A percentile compares a stretch with the other conserved stretches of the same genome.
Evolutionary conservation across 2,797 vertebrate genomes (phyloP).

Genomic region (Monodelphis domestica): DNA sequence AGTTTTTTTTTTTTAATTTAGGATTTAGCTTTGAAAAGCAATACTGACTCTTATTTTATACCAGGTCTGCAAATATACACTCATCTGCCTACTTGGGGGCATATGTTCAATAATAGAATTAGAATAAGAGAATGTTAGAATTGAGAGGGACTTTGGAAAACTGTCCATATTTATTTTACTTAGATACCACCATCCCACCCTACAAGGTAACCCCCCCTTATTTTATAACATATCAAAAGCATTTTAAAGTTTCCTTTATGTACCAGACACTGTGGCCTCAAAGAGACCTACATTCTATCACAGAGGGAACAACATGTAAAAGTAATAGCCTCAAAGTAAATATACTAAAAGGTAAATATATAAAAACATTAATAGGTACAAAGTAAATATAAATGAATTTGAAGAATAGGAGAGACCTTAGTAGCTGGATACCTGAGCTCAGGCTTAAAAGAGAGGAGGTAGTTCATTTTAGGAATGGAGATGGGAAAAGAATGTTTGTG

Average conservation of each 20-base stretch:
- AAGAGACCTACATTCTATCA: not conserved
- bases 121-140: slow-evolving; percentile 2
- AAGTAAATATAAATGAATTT: not conserved
- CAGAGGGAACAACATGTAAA: not conserved
- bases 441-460: not conserved
- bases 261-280: not conserved
- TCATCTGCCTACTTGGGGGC: not conserved
- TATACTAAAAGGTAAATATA: not conserved
- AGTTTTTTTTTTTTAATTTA: slow-evolving; percentile 40
- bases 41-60: slow-evolving; percentile 38
- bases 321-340: not conserved
- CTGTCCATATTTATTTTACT: not conserved
- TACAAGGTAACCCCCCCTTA: not conserved
- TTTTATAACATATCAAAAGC: not conserved
- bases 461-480: not conserved
- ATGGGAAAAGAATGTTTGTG: not conserved
- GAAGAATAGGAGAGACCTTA: not conserved
- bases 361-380: no score
- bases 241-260: not conserved
- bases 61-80: slow-evolving; percentile 26
- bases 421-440: not conserved
- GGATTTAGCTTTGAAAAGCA: slow-evolving; percentile 44
- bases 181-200: not conserved
- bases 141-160: not conserved
- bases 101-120: slow-evolving; percentile 5